Evolutionary conservation across 2,888 invertebrate species (phyloP).

Genomic region (Amorpha juglandis): DNA sequence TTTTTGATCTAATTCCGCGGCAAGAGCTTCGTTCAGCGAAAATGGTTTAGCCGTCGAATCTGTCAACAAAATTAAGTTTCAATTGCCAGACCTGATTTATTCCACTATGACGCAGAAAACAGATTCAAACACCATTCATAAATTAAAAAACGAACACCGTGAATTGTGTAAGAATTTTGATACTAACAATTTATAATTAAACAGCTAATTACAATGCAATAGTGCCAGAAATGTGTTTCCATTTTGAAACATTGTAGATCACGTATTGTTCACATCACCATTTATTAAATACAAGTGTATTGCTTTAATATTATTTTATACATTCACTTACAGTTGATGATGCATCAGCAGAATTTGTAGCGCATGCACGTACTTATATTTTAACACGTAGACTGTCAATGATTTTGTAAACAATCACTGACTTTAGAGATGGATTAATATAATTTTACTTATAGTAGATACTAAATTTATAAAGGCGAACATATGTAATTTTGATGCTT

Average conservation of each 20-base stretch:
- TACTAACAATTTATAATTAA: conserved; percentile 50
- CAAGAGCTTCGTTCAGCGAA: conserved; percentile 70
- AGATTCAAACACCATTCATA: not conserved
- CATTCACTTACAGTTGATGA: conserved; percentile 32
- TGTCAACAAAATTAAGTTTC: conserved; percentile 42
- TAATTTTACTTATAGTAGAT: not conserved
- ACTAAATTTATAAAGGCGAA: not conserved
- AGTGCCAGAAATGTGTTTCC: conserved; percentile 64
- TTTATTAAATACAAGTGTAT: not conserved
- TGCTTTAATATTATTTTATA: conserved; percentile 14
- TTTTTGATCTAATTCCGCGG: conserved; percentile 57
- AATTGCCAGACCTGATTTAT: not conserved
- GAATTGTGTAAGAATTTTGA: conserved; percentile 28
- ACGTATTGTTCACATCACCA: conserved; percentile 27
- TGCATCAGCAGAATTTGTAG: conserved; percentile 28
- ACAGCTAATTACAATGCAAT: conserved; percentile 61
- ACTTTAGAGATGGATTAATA: not conserved
- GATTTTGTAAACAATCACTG: conserved; percentile 8
- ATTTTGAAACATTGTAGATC: conserved; percentile 72
- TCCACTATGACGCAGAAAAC: not conserved
- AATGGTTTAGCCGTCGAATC: conserved; percentile 65
- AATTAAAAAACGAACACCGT: not conserved
- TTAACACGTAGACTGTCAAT: conserved; percentile 28
- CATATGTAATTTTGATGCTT: too few relatives aligned
- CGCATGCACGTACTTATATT: conserved; percentile 30